A percentile compares a stretch with the other conserved stretches of the same genome.
phyloP scores from a whole-genome alignment of 2,113 vertebrate species.

The Patagioenas fasciata region DNA sequence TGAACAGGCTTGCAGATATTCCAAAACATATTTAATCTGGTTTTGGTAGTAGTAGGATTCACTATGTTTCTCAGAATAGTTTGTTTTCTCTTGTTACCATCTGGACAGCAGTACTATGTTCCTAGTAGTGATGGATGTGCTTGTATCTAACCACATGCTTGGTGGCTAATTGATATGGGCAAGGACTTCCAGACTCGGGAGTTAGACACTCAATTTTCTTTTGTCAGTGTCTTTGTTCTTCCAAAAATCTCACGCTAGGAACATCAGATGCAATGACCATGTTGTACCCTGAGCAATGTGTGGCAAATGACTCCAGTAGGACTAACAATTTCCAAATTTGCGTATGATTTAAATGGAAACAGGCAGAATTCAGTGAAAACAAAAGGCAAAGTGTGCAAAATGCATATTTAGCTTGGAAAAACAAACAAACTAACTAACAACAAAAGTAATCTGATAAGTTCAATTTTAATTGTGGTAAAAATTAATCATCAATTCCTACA shows the following conservation, averaged over 20 bases:
- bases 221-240: not conserved
- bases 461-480: not conserved
- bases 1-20: not conserved
- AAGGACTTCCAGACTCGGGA: not conserved
- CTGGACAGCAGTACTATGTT: not conserved
- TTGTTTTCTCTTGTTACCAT: not conserved
- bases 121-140: not conserved
- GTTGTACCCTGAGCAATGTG: rapidly evolving
- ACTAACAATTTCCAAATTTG: not conserved
- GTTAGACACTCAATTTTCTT: not conserved
- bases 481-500: not conserved
- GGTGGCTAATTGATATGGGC: not conserved
- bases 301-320: not conserved
- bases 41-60: not conserved
- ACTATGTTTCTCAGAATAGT: conserved; percentile 1
- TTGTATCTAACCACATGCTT: not conserved
- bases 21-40: not conserved
- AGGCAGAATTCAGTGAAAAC: not conserved
- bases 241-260: not conserved
- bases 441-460: not conserved
- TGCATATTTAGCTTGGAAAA: not conserved
- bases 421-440: too few species aligned
- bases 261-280: not conserved
- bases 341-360: not conserved
- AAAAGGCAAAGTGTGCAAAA: not conserved